phyloP scores from a whole-genome alignment of 2,888 invertebrate genomes.

The Ophion ellenae region DNA sequence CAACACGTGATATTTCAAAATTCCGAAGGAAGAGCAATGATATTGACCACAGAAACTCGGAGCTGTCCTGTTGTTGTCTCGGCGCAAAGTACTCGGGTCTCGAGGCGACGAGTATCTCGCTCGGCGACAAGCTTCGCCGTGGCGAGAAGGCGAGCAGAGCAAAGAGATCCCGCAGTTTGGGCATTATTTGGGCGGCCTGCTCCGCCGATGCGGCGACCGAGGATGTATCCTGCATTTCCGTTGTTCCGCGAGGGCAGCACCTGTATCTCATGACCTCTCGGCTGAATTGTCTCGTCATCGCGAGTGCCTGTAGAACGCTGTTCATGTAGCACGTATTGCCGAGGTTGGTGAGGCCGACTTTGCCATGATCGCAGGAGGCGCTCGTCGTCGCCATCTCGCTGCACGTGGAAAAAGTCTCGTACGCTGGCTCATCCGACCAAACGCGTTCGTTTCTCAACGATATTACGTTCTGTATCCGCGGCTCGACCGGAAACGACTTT shows the following conservation, averaged over 20 bases:
- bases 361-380: slow-evolving; percentile 79
- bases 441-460: slow-evolving; percentile 79
- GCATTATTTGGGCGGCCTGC: slow-evolving; percentile 81
- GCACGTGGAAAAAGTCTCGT: slow-evolving; percentile 67
- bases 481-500: slow-evolving; percentile 78
- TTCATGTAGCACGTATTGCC: slow-evolving; percentile 97
- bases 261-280: slow-evolving; percentile 86
- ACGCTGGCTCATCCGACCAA: slow-evolving; percentile 80
- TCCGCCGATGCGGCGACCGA: slow-evolving; percentile 47
- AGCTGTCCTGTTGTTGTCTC: slow-evolving; percentile 94
- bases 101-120: slow-evolving; percentile 89
- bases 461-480: slow-evolving; percentile 75
- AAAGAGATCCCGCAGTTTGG: slow-evolving; percentile 90
- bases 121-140: slow-evolving; percentile 88
- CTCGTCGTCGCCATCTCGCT: slow-evolving; percentile 57
- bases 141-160: slow-evolving; percentile 89
- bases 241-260: slow-evolving; percentile 35
- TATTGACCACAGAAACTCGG: slow-evolving; percentile 91
- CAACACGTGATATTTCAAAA: not conserved
- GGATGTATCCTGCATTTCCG: slow-evolving; percentile 58
- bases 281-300: slow-evolving; percentile 92
- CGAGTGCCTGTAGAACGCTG: slow-evolving; percentile 92
- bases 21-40: slow-evolving; percentile 1
- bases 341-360: slow-evolving; percentile 92
- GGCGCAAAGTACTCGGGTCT: slow-evolving; percentile 91